Evolutionary conservation across 30 jellyfish, hydroid and myxozoan species (phyloP), one percentile per base, ranked within the genome.

Genomic region (Chironex yamaguchii): DNA sequence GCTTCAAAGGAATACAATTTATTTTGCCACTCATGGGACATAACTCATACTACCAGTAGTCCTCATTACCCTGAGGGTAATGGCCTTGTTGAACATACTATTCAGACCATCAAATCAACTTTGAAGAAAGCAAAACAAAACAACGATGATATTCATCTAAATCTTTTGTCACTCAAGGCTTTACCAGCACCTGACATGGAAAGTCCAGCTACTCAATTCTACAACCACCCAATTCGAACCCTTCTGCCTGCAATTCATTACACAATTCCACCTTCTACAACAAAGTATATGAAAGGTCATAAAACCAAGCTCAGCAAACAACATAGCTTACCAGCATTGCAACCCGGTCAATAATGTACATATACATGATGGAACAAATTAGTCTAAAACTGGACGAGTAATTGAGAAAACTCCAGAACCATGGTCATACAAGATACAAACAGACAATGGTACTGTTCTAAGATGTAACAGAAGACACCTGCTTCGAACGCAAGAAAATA

Each of bases 21-120:
- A 32, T 81, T 81, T 29, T 67, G 80, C 48, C 65, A 81, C 24
- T 49, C 84, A 81, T 32, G 91, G 91, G 91, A 81, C 50, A 48
- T 67, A 28, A 77, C 65, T 65, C 91, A 81, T 30, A 67, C 65
- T 63, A 48, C n/a, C n/a, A n/a, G 65, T 30, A 81, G 91, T 49
- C 91, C 85, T 35, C 84, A 81, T 31, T 36, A 64, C 27, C 67
- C 86, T 21, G 89, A 77, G 34, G 89, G 62, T 77, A n/a, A 30
- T 17, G 26, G 58, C 28, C 73, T 77, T 1, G 87, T 86, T 1
- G 29, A 52, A 2, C 89, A 52, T 17, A 66, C 79, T 13, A 6
- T 80, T 22, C 89, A 83, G 2, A 65, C 91, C 1, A 67, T 87
- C 81, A 87, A 87, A 87, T 82, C 91, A 73, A 87, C 96, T 35